These are phyloP conservation scores for Heliconius aoede DNA, from an alignment of 2,888 invertebrate genomes.

Conservation along the genomic window DNA sequence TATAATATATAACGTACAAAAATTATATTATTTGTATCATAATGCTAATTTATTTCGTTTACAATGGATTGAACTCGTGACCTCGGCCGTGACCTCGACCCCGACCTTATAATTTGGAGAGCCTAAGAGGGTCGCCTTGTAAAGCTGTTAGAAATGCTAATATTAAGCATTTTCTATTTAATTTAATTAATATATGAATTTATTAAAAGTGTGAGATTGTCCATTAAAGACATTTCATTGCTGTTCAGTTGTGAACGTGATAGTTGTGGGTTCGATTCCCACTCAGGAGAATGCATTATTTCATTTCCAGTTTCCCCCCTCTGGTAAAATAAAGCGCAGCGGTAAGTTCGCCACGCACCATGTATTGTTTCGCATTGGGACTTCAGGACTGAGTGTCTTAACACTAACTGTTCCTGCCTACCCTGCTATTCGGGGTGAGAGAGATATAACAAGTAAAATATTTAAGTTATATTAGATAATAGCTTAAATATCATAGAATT, in stretches of 20 bases:
- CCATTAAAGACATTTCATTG: neutral
- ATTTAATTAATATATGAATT: neutral
- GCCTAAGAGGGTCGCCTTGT: neutral
- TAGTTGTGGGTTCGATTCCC: too few species aligned
- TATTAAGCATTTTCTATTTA: constrained; percentile 1
- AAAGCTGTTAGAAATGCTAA: neutral
- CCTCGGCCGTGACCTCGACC: constrained; percentile 17
- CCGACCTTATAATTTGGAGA: constrained; percentile 2
- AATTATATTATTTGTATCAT: neutral
- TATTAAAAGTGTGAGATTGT: neutral
- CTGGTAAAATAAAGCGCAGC: neutral
- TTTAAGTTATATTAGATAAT: too few species aligned
- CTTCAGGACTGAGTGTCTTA: too few species aligned
- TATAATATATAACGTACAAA: neutral
- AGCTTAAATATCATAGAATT: too few species aligned
- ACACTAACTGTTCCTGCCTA: too few species aligned
- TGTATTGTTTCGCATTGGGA: too few species aligned
- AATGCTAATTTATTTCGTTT: constrained; percentile 2
- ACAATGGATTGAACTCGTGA: constrained; percentile 13
- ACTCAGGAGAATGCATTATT: too few species aligned
- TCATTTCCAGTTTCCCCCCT: neutral
- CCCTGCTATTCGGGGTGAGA: too few species aligned
- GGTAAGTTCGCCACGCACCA: too few species aligned
- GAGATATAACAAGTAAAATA: too few species aligned
- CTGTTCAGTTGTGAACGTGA: too few species aligned